These are phyloP conservation scores for Corapipo altera DNA, from an alignment of 2,113 vertebrate species.

Conservation along the genomic window DNA sequence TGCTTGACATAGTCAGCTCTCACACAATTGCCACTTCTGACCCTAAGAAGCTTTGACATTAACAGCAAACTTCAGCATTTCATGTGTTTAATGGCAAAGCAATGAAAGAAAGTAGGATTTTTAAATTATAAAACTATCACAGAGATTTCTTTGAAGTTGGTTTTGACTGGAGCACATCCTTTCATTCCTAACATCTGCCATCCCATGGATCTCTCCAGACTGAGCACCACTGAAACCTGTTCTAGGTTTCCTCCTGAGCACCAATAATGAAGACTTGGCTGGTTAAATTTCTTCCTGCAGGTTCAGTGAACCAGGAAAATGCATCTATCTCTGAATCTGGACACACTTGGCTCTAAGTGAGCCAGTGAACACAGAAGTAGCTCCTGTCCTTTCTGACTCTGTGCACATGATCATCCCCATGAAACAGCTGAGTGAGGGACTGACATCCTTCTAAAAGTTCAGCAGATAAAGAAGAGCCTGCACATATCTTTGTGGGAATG, in stretches of 20 bases:
- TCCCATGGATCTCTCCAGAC: background rate
- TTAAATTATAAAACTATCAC: background rate
- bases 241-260: background rate
- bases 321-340: background rate
- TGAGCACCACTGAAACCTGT: background rate
- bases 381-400: background rate
- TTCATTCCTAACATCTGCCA: background rate
- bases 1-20: background rate
- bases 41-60: background rate
- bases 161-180: background rate
- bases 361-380: background rate
- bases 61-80: background rate
- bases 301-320: background rate
- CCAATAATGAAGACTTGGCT: background rate
- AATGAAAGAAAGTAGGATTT: background rate
- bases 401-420: accelerated
- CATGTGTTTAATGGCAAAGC: background rate
- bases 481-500: background rate
- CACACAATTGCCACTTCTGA: background rate
- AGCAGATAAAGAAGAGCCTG: background rate
- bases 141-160: background rate
- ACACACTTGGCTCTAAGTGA: background rate
- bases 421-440: background rate
- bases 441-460: background rate
- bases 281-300: background rate